Evolutionary conservation across 2,113 vertebrate genomes (phyloP), one percentile per base, ranked within the genome.

Genomic region (Rutilus rutilus): DNA sequence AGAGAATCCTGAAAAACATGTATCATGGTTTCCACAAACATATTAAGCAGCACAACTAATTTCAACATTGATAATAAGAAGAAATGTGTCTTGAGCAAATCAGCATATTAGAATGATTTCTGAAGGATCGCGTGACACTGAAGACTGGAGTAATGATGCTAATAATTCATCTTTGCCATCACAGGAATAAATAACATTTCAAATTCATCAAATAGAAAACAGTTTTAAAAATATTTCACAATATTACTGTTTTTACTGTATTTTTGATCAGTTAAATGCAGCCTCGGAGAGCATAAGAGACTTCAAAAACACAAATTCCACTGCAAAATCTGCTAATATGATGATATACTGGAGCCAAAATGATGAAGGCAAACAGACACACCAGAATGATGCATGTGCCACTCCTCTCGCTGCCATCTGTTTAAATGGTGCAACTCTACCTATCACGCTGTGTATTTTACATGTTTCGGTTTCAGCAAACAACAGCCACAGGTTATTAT

Each of bases 361-460:
- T 57, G 45, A 81, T 59, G 50, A 84, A 76, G 80, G 79, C 81
- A 86, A 85, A 89, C 71, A 83, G 78, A 79, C 73, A 69, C 67
- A 83, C 80, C 84, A 75, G 87, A 85, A 86, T 54, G 81, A 73
- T 80, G 75, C 65, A 83, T 85, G 67, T 30, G 75, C 86, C 62
- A 86, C 60, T 75, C 75, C 86, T 67, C 47, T 54, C 69, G 39
- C 42, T 25, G 52, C 87, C 90, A 91, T 91, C 90, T 90, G 90
- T 71, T 76, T 86, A 50, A 42, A 75, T 84, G 78, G 75, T 88
- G 52, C 36, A 45, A 17, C 78, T 85, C 75, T 36, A 65, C 45
- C 67, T 65, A 7, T 86, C 45, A 74, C 2, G 69, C 39, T 75
- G 36, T 77, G 11, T 36, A 57, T 79, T 57, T 33, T 9, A 62